Percentiles rank a stretch among this genome's conserved stretches.
Evolutionary conservation across 2,113 vertebrate species (phyloP).

Genomic region (Tichodroma muraria): DNA sequence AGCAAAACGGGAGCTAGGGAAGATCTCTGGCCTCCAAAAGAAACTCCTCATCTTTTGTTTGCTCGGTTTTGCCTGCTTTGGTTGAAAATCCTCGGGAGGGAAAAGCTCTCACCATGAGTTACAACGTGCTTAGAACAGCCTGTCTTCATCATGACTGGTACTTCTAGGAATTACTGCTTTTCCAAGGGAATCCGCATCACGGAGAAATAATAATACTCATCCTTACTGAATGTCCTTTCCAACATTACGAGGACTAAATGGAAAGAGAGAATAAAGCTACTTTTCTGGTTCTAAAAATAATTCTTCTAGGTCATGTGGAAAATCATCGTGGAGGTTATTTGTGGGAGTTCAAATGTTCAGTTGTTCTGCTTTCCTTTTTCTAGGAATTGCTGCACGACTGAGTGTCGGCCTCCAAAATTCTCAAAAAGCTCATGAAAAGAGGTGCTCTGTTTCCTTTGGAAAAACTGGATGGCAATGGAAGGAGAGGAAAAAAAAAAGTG

Average conservation of each 20-base stretch:
- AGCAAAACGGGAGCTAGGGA: background rate
- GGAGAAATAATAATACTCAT: slow-evolving; percentile 27
- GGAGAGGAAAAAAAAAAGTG: background rate
- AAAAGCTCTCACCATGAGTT: background rate
- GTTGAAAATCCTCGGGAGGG: background rate
- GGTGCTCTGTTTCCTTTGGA: slow-evolving; percentile 57
- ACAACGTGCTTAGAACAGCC: background rate
- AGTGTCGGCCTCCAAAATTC: slow-evolving; percentile 7
- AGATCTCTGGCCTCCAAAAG: background rate
- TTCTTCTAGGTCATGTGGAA: slow-evolving; percentile 47
- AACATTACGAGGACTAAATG: background rate
- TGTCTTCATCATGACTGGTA: slow-evolving; percentile 25
- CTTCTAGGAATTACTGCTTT: slow-evolving; percentile 49
- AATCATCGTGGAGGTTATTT: slow-evolving; percentile 32
- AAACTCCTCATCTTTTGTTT: background rate
- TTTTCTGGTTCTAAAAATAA: slow-evolving; percentile 53
- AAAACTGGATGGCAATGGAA: slow-evolving; percentile 22
- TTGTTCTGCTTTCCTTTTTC: slow-evolving; percentile 53
- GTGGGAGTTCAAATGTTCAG: slow-evolving; percentile 57
- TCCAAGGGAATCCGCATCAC: background rate
- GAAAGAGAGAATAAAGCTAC: slow-evolving; percentile 27
- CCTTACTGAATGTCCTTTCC: slow-evolving; percentile 8
- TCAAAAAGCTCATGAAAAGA: slow-evolving; percentile 42
- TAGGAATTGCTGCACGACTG: slow-evolving; percentile 45
- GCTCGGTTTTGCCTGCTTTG: background rate